These are phyloP conservation scores for Mustela lutreola DNA, from an alignment of 2,113 vertebrate genomes.

Conservation along the genomic window DNA sequence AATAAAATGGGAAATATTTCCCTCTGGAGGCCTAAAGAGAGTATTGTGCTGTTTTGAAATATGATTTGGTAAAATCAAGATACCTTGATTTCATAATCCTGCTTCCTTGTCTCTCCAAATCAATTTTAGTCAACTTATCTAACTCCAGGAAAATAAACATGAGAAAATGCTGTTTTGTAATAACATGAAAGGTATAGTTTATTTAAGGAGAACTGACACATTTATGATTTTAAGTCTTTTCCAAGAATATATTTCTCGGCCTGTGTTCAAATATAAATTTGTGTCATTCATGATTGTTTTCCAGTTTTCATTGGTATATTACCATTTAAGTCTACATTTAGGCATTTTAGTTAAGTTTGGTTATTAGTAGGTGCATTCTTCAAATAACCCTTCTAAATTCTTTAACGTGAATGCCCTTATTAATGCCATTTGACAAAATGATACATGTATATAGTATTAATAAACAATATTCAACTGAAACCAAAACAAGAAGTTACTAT, in stretches of 20 bases:
- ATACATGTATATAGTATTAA: background rate
- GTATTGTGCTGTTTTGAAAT: background rate
- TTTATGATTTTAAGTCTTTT: background rate
- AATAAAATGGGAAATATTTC: background rate
- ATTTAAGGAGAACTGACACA: background rate
- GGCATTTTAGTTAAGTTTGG: background rate
- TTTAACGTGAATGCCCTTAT: background rate
- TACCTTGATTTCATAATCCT: background rate
- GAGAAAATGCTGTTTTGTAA: background rate
- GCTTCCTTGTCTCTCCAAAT: background rate
- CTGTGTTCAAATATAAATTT: background rate
- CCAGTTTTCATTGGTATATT: background rate
- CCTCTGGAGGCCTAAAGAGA: background rate
- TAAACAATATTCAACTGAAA: background rate
- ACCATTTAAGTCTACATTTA: background rate
- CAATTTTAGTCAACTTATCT: background rate
- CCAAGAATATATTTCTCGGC: background rate
- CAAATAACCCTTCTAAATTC: background rate
- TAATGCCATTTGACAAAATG: background rate
- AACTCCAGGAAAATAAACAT: background rate
- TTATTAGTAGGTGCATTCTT: background rate
- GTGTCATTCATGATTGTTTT: background rate
- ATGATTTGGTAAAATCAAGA: background rate
- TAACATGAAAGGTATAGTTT: background rate
- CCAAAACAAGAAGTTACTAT: background rate